phyloP scores from a whole-genome alignment of 2,888 invertebrate genomes.

The Drosophila planitibia region DNA sequence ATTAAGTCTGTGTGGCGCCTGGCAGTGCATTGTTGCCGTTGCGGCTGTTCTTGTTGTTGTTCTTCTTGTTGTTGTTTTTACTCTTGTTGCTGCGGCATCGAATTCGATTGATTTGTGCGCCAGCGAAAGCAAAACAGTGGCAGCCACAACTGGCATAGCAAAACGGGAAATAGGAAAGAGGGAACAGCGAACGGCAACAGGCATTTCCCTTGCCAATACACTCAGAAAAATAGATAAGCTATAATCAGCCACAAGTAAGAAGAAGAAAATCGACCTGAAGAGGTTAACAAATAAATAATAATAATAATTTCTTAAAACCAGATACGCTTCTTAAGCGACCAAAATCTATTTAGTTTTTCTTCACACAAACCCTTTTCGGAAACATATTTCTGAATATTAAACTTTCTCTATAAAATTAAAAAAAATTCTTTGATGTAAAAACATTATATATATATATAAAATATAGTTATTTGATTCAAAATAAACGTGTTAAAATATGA shows the following conservation, averaged over 20 bases:
- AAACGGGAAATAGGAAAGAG: background rate
- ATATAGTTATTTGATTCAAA: background rate
- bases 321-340: background rate
- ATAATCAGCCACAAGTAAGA: background rate
- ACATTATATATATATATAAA: background rate
- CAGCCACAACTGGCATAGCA: constrained; percentile 22
- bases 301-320: background rate
- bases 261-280: background rate
- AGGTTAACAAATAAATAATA: background rate
- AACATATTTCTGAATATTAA: too few relatives aligned
- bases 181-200: background rate
- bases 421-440: background rate
- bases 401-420: background rate
- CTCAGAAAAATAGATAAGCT: background rate
- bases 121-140: constrained; percentile 36
- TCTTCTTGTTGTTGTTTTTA: constrained; percentile 17
- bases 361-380: too few relatives aligned
- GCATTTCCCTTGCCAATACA: constrained; percentile 31
- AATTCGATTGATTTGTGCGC: constrained; percentile 58
- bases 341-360: background rate
- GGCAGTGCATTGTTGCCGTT: constrained; percentile 47
- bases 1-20: constrained; percentile 86
- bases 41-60: background rate
- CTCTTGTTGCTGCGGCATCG: constrained; percentile 43
- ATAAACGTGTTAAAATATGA: background rate